phyloP scores from a whole-genome alignment of 2,113 vertebrate genomes.

The Coracopsis vasa region DNA sequence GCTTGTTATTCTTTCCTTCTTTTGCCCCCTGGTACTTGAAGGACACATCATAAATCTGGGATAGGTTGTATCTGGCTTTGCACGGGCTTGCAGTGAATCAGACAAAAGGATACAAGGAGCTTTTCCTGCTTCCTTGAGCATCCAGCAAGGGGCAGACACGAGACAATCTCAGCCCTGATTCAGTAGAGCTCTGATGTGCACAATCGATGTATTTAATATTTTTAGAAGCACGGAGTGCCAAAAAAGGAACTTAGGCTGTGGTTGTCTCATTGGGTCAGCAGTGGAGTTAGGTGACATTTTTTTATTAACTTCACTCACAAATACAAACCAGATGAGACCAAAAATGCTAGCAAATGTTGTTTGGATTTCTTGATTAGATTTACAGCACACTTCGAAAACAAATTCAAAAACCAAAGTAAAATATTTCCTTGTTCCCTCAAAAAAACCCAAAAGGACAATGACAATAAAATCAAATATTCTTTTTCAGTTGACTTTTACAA shows the following conservation, averaged over 20 bases:
- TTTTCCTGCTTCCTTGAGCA: not conserved
- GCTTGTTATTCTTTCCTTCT: not conserved
- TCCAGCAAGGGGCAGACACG: not conserved
- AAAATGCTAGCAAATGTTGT: not conserved
- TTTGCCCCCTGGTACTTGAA: constrained; percentile 11
- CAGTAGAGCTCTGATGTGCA: not conserved
- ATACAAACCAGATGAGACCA: not conserved
- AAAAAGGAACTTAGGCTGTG: not conserved
- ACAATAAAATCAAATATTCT: not conserved
- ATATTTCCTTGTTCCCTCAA: accelerated
- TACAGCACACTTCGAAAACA: not conserved
- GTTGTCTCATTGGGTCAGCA: not conserved
- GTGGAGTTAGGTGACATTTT: not conserved
- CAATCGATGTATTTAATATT: not conserved
- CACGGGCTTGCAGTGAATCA: not conserved
- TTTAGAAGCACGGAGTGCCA: not conserved
- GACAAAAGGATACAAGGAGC: not conserved
- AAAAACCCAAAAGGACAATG: not conserved
- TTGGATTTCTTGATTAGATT: not conserved
- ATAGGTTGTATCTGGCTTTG: not conserved
- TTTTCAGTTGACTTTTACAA: not conserved
- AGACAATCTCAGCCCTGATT: not conserved
- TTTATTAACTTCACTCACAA: not conserved
- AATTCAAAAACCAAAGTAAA: not conserved
- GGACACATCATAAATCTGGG: constrained; percentile 24